Evolutionary conservation across 1,140 invertebrate genomes (phyloP), one percentile per base, ranked within the genome.

Genomic region (Rhagoletis pomonella): DNA sequence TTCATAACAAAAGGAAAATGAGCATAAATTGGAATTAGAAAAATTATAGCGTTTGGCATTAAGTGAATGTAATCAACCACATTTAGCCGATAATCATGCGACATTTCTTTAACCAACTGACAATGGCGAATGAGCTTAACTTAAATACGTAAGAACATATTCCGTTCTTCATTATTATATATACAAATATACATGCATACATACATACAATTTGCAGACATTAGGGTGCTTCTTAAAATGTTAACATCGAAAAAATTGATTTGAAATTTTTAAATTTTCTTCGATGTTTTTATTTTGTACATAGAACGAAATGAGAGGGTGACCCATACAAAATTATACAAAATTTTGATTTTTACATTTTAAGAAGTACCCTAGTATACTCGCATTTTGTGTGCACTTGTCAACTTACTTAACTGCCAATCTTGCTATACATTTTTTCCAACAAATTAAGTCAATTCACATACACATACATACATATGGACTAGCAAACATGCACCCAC

Each of bases 401-500:
- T 29, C 5, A 65, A 4, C 6, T 69, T 44, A 44, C 9, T 4
- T 10, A 77, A 1, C 19, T 47, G n/a, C 73, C 44, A 44, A 81
- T 55, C 73, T 55, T 81, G 47, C n/a, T 47, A 81, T 17, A 81
- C 47, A 81, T 10, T 6, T 81, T 81, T n/a, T 29, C 73, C 50
- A n/a, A 17, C 47, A 81, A 81, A 81, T 81, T 58, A 81, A 81
- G n/a, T 50, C 73, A 50, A 29, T 29, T 55, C 50, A 55, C 50
- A 55, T 55, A 55, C 50, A 55, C 50, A 55, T 81, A 58, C 10
- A 9, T 81, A 55, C 42, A 50, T 55, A 29, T 29, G 73, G 5
- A 73, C 14, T 4, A 50, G 47, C 12, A 77, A 77, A 50, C 50
- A 47, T 44, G 19, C 47, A 29, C 2, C 73, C 73, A 81, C 73